These are phyloP conservation scores for Sinonovacula constricta DNA, from an alignment of 1,140 invertebrate genomes.

Conservation along the genomic window DNA sequence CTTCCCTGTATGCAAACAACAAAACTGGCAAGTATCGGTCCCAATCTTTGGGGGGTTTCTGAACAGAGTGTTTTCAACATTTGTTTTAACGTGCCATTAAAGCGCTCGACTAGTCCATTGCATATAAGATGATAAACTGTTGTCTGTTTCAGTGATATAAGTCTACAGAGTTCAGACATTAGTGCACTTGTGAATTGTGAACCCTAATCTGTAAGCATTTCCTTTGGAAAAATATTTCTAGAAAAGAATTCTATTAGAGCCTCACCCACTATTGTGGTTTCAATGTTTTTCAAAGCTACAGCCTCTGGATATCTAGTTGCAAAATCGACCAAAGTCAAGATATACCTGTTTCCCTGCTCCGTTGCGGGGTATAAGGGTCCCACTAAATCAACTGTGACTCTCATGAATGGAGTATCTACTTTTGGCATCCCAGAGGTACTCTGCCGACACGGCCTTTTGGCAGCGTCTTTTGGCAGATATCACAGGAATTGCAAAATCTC, in stretches of 20 bases:
- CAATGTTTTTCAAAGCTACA: conserved; percentile 10
- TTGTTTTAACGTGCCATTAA: conserved; percentile 59
- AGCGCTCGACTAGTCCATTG: conserved; percentile 65
- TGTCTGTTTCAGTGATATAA: conserved; percentile 53
- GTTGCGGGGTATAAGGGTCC: conserved; percentile 19
- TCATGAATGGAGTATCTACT: conserved; percentile 39
- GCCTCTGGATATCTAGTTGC: conserved; percentile 35
- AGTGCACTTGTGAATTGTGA: conserved; percentile 56
- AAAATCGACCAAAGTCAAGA: conserved; percentile 31
- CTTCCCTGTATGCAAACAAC: conserved; percentile 56
- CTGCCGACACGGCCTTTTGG: conserved; percentile 1
- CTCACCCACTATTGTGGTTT: conserved; percentile 41
- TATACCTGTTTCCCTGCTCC: conserved; percentile 29
- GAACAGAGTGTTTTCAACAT: conserved; percentile 56
- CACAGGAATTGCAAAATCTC: conserved; percentile 24
- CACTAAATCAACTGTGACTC: conserved; percentile 35
- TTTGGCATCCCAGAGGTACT: conserved; percentile 11
- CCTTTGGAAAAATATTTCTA: conserved; percentile 74
- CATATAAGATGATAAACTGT: conserved; percentile 65
- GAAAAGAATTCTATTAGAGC: conserved; percentile 71
- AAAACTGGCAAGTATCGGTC: conserved; percentile 54
- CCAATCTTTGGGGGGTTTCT: conserved; percentile 50
- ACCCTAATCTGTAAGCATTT: conserved; percentile 77
- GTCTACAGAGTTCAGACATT: conserved; percentile 59
- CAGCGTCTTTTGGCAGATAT: conserved; percentile 36